Percentiles rank a stretch among this genome's conserved stretches.
Conservation (phyloP, 2,888 invertebrate genomes). For the Lydus trimaculatus region DNA sequence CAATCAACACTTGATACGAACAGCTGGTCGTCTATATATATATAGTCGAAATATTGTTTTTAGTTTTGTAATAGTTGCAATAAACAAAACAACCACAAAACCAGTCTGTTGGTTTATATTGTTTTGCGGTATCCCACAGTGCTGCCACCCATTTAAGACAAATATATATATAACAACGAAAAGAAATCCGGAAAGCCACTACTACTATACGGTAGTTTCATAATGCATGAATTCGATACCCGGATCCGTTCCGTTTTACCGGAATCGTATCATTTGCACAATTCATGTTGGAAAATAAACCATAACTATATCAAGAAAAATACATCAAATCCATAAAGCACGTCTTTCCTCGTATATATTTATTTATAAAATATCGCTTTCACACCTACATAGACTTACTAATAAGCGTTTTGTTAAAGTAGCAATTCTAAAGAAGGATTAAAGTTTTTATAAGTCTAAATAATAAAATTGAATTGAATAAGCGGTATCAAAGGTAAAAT, state of each 20-base stretch:
- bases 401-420: no score
- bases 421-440: no score
- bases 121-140: background rate
- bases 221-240: slow-evolving; percentile 8
- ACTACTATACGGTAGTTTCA: background rate
- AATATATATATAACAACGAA: background rate
- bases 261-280: slow-evolving; percentile 5
- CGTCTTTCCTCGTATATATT: background rate
- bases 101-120: background rate
- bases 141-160: background rate
- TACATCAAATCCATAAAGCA: background rate
- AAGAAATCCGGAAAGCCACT: background rate
- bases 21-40: background rate
- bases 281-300: background rate
- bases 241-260: background rate
- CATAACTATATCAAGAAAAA: background rate
- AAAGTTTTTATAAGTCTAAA: no score
- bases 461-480: no score
- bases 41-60: background rate
- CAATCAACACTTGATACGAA: background rate
- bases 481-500: no score
- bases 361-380: no score
- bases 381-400: no score
- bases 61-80: background rate
- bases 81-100: background rate